Percentiles rank a stretch among this genome's conserved stretches.
Evolutionary conservation across 30 jellyfish, hydroid and myxozoan genomes (phyloP).

Genomic region (Morbakka virulenta): DNA sequence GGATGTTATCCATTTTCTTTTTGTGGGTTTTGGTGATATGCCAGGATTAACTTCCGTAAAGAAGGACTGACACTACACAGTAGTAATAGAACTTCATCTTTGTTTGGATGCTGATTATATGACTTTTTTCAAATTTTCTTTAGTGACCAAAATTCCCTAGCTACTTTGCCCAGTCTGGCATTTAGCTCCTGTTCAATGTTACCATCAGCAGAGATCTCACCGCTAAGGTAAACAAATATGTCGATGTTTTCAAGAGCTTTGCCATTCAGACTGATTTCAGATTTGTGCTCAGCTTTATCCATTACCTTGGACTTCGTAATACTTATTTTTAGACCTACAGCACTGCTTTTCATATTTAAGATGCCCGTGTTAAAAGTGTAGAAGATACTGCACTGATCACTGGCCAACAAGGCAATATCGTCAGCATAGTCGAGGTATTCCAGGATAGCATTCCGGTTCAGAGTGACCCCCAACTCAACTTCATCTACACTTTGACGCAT

Average conservation of each 20-base stretch:
- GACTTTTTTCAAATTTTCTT: neutral
- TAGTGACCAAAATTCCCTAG: neutral
- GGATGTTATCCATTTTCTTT: neutral
- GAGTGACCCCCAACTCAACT: neutral
- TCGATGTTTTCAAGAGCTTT: neutral
- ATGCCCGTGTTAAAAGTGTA: neutral
- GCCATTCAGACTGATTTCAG: neutral
- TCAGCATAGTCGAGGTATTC: neutral
- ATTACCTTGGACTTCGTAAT: neutral
- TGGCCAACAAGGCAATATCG: neutral
- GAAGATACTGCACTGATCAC: neutral
- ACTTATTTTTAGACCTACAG: neutral
- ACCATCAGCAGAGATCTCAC: neutral
- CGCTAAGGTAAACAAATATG: neutral
- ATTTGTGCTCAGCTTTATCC: neutral
- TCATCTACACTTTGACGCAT: neutral
- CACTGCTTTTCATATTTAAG: neutral
- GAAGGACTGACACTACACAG: neutral
- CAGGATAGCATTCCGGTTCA: neutral
- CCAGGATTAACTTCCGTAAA: neutral
- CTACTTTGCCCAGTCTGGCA: neutral
- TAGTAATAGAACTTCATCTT: neutral
- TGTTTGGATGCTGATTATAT: neutral
- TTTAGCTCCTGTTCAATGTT: neutral
- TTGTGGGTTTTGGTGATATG: neutral